Percentiles rank a stretch among this genome's conserved stretches.
Conservation (phyloP, 1,140 invertebrate genomes). For the Drosophila kepulauana region DNA sequence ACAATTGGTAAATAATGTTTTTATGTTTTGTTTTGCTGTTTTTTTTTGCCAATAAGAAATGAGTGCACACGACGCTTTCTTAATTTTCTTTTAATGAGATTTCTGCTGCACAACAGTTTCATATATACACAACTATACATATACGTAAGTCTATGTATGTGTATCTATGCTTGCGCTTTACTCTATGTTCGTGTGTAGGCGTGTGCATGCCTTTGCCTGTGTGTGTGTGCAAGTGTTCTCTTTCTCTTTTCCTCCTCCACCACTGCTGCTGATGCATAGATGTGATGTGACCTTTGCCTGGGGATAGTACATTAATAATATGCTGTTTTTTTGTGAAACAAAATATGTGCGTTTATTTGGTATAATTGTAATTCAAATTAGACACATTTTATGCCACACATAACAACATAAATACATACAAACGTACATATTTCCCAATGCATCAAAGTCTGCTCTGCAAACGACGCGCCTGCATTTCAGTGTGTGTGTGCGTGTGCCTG, state of each 20-base stretch:
- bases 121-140: constrained; percentile 1
- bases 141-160: constrained; percentile 12
- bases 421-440: constrained; percentile 2
- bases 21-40: constrained; percentile 10
- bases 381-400: constrained; percentile 16
- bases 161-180: constrained; percentile 46
- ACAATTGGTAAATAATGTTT: constrained; percentile 65
- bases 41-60: constrained; percentile 33
- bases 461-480: constrained; percentile 9
- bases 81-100: constrained; percentile 37
- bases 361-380: constrained; percentile 11
- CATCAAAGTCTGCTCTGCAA: constrained; percentile 14
- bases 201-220: constrained; percentile 28
- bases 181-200: constrained; percentile 30
- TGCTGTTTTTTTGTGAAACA: constrained; percentile 11
- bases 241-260: constrained; percentile 52
- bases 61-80: constrained; percentile 29
- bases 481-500: constrained; percentile 41
- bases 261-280: constrained; percentile 31
- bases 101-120: constrained; percentile 45
- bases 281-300: constrained; percentile 46
- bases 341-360: constrained; percentile 4
- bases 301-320: constrained; percentile 39
- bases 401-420: constrained; percentile 5
- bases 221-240: constrained; percentile 24